Conservation (phyloP, 2,797 vertebrate species). For the Anolis apletophallus region DNA sequence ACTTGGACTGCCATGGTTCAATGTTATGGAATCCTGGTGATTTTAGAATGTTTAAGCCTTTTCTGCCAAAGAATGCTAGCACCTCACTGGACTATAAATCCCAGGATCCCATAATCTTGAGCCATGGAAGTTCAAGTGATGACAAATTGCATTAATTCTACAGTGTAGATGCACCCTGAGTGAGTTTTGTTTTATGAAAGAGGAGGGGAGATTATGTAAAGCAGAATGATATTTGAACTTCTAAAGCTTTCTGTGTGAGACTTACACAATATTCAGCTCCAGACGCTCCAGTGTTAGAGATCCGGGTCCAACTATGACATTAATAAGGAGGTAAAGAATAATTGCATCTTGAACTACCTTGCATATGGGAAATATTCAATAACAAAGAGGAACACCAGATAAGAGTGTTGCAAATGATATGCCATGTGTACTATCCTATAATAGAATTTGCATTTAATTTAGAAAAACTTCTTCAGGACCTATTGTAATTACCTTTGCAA, state of each 20-base stretch:
- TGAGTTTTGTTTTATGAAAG: background rate
- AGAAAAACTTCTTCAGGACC: conserved; percentile 1
- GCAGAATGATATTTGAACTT: background rate
- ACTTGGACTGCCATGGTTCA: no score
- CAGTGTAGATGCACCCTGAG: no score
- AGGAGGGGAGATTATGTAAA: background rate
- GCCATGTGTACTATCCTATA: background rate
- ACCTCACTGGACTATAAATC: no score
- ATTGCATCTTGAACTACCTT: background rate
- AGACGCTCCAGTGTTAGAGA: background rate
- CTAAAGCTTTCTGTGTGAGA: background rate
- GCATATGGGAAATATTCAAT: background rate
- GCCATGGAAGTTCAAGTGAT: no score
- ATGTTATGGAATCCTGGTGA: no score
- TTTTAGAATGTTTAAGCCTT: no score
- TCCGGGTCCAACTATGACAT: background rate
- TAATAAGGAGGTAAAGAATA: background rate
- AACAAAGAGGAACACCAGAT: background rate
- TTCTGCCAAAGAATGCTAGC: no score
- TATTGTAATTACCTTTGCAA: background rate
- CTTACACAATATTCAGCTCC: no score
- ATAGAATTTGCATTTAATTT: conserved; percentile 32
- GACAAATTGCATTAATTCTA: no score
- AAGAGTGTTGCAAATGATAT: background rate
- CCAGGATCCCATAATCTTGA: no score